Evolutionary conservation across 2,797 vertebrate genomes (phyloP).

Genomic region (Chloroceryle inda): DNA sequence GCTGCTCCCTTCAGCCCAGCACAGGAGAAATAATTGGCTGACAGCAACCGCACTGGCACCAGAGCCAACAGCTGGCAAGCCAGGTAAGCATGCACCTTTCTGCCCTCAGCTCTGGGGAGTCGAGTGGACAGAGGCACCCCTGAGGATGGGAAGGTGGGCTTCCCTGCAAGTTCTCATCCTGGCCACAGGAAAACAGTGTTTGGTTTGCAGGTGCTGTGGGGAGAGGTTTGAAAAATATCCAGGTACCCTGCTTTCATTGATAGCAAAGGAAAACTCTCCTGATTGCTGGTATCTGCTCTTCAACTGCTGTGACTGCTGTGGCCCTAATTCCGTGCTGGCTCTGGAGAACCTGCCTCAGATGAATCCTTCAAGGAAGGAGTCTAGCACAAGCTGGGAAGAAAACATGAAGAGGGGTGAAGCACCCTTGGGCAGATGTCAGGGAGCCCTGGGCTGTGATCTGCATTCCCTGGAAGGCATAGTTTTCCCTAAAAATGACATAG

Average conservation of each 20-base stretch:
- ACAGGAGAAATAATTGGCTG: background rate
- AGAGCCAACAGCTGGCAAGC: background rate
- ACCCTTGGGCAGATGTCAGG: background rate
- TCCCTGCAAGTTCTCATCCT: background rate
- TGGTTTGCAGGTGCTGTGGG: background rate
- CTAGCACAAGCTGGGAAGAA: background rate
- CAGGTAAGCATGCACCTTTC: fast-evolving
- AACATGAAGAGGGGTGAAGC: background rate
- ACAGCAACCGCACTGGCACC: background rate
- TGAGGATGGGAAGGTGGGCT: background rate
- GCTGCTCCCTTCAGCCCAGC: background rate
- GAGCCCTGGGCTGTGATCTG: background rate
- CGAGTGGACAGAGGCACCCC: background rate
- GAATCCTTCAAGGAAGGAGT: background rate
- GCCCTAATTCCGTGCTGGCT: background rate
- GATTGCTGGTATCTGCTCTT: background rate
- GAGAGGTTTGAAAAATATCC: background rate
- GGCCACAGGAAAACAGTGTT: background rate
- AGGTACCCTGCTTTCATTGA: background rate
- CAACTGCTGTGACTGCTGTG: background rate
- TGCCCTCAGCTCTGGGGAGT: background rate
- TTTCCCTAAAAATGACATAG: background rate
- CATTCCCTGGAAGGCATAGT: fast-evolving
- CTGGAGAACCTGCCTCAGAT: background rate
- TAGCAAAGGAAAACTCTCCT: background rate